A percentile compares a stretch with the other conserved stretches of the same genome.
These are phyloP conservation scores for Phlogophora meticulosa DNA, from an alignment of 2,888 invertebrate genomes.

Conservation along the genomic window DNA sequence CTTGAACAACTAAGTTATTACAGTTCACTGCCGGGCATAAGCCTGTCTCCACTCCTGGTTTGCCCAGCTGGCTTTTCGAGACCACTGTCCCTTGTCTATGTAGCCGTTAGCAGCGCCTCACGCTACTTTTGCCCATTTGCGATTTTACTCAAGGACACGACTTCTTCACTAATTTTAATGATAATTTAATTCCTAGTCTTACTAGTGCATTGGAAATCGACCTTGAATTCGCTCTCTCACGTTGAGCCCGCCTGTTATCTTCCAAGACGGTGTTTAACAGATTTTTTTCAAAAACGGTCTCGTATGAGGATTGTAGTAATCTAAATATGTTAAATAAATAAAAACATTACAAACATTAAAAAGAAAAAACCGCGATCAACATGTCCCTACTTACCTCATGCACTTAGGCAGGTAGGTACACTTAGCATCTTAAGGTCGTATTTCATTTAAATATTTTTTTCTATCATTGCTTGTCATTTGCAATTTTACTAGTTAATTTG, in stretches of 20 bases:
- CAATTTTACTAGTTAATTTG: no score
- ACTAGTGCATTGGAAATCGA: neutral
- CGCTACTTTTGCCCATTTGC: neutral
- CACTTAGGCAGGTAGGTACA: no score
- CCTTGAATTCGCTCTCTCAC: neutral
- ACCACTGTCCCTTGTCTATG: no score
- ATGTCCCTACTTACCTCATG: no score
- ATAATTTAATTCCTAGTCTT: neutral
- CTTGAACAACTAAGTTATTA: neutral
- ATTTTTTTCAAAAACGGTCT: neutral
- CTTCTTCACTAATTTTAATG: slow-evolving; percentile 12
- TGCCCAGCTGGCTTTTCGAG: no score
- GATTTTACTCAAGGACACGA: neutral
- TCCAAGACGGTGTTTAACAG: neutral
- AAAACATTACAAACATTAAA: no score
- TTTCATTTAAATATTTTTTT: no score
- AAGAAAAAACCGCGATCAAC: no score
- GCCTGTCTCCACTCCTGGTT: neutral
- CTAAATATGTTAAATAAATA: neutral
- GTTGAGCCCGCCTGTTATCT: neutral
- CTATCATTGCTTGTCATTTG: no score
- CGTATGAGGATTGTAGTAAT: neutral
- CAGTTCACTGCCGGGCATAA: neutral
- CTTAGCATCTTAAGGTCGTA: no score
- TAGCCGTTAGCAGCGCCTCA: slow-evolving; percentile 5